Conservation (phyloP, 2,113 vertebrate genomes). For the Catharus fuscescens region DNA sequence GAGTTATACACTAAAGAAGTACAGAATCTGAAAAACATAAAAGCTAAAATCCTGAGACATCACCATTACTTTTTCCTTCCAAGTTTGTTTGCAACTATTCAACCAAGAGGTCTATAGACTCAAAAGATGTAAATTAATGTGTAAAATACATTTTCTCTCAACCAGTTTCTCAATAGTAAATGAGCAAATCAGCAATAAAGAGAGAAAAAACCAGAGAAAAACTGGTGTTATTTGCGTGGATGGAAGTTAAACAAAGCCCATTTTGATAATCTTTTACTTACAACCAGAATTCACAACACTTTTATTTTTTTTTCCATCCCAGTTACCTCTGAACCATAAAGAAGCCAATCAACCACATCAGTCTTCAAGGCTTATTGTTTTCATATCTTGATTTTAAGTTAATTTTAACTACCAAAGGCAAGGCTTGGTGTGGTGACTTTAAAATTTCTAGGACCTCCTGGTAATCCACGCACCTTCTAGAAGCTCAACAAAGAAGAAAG, state of each 20-base stretch:
- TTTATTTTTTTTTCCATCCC: not conserved
- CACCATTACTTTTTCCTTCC: not conserved
- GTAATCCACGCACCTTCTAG: not conserved
- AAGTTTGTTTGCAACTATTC: constrained; percentile 40
- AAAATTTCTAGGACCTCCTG: not conserved
- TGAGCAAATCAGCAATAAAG: not conserved
- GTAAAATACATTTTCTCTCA: not conserved
- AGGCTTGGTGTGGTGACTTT: not conserved
- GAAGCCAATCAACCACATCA: not conserved
- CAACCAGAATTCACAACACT: not conserved
- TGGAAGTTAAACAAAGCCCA: not conserved
- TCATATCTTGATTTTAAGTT: not conserved
- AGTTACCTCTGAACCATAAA: not conserved
- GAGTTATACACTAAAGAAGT: not conserved
- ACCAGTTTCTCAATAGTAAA: not conserved
- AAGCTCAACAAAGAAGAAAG: not conserved
- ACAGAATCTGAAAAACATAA: not conserved
- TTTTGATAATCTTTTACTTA: not conserved
- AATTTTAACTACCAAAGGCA: not conserved
- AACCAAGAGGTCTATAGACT: constrained; percentile 18
- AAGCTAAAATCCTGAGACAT: not conserved
- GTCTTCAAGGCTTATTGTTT: not conserved
- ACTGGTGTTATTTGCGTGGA: not conserved
- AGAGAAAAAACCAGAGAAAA: not conserved
- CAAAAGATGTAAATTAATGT: not conserved